Conservation (phyloP, 2,888 invertebrate species). For the Melanostoma mellinum region DNA sequence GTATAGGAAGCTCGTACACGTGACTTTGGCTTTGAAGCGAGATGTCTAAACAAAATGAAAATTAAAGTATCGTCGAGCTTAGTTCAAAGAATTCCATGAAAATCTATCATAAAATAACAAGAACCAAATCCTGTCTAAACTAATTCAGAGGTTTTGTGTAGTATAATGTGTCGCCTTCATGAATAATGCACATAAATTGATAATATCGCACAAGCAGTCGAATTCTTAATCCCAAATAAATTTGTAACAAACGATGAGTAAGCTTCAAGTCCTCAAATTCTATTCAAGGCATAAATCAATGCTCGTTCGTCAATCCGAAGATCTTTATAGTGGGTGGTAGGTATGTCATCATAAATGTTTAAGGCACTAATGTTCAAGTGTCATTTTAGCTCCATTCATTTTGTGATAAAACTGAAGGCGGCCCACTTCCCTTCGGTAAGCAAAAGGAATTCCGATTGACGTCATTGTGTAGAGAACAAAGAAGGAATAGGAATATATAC, state of each 20-base stretch:
- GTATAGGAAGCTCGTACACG: no score
- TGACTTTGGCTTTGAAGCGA: no score
- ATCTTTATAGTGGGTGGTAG: no score
- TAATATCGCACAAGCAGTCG: background rate
- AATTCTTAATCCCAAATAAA: constrained; percentile 10
- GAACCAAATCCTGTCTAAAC: constrained; percentile 41
- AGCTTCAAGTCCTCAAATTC: constrained; percentile 18
- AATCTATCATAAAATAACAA: constrained; percentile 10
- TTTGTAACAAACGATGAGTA: constrained; percentile 18
- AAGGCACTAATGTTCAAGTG: no score
- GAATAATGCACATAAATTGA: constrained; percentile 68
- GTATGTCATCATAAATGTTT: no score
- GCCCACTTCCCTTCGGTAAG: no score
- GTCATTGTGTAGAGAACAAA: no score
- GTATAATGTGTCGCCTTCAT: constrained; percentile 42
- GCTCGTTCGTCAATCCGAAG: background rate
- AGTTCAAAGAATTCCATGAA: background rate
- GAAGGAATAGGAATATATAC: no score
- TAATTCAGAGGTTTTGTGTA: constrained; percentile 57
- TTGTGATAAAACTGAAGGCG: no score
- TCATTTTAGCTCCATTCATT: no score
- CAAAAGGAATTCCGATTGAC: no score
- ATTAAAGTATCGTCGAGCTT: no score
- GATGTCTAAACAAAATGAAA: background rate
- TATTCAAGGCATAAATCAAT: constrained; percentile 6